These are phyloP conservation scores for Melipona beecheii DNA, from an alignment of 2,888 invertebrate genomes.

Conservation along the genomic window DNA sequence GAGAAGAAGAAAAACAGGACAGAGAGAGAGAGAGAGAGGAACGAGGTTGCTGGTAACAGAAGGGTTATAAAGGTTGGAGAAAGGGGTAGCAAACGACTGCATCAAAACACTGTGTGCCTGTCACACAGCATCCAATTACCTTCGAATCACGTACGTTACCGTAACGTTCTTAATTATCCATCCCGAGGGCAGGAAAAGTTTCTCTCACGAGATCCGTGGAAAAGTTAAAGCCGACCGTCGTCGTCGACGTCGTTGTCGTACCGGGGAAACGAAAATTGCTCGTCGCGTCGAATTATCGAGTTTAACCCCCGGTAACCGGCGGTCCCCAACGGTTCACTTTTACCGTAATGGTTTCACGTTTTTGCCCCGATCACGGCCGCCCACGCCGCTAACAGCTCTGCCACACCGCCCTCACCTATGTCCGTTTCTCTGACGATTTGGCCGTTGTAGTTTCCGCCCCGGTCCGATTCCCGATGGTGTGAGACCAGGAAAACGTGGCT, in stretches of 20 bases:
- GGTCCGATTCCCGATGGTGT: slow-evolving; percentile 1
- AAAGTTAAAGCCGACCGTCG: slow-evolving; percentile 16
- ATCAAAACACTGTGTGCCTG: slow-evolving; percentile 60
- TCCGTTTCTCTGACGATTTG: slow-evolving; percentile 1
- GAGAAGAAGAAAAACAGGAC: not conserved
- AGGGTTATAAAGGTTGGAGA: not conserved
- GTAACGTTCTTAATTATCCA: slow-evolving; percentile 66
- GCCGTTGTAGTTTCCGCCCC: not conserved
- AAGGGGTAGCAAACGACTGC: slow-evolving; percentile 15
- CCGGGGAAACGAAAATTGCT: slow-evolving; percentile 48
- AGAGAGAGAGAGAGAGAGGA: not conserved
- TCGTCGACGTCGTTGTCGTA: slow-evolving; percentile 2
- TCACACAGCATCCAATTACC: slow-evolving; percentile 65
- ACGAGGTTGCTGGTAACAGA: not conserved
- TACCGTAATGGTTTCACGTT: slow-evolving; percentile 32
- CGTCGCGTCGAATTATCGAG: slow-evolving; percentile 53
- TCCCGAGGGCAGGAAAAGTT: slow-evolving; percentile 15
- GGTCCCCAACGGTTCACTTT: slow-evolving; percentile 39
- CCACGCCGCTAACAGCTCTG: not conserved
- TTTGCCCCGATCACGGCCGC: slow-evolving; percentile 24
- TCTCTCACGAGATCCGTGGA: not conserved
- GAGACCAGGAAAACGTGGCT: not conserved
- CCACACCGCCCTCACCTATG: not conserved
- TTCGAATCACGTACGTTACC: slow-evolving; percentile 60
- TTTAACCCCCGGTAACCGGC: slow-evolving; percentile 27